Evolutionary conservation across 2,113 vertebrate genomes (phyloP), one percentile per base, ranked within the genome.

Genomic region (Chloroceryle aenea): DNA sequence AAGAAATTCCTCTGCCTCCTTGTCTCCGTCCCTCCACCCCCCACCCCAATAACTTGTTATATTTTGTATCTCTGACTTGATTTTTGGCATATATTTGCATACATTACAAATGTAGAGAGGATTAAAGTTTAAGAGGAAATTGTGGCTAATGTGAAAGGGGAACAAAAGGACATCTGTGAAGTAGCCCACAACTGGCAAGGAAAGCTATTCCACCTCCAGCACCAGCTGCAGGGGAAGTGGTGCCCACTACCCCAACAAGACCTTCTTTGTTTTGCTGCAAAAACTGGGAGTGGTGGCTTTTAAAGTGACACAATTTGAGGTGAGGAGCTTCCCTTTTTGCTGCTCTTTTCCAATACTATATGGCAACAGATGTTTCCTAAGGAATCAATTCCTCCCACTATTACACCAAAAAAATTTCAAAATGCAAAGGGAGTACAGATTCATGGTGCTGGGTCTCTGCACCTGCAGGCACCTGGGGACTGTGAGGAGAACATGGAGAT

Each of bases 161-260:
- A 97, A 98, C 97, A 98, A 98, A 98, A 97, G 97, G 97, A 97
- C 97, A 97, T 98, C 97, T 98, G 97, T 98, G 97, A 95, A 96
- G 91, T 96, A 96, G 95, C 90, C 96, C 97, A 97, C 97, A 97
- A 97, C 97, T 98, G 97, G 97, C 97, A 97, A 97, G 92, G 95
- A 96, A 96, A 97, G 92, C 96, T 96, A 96, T 97, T 97, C 97
- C 96, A 97, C 97, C 97, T 98, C 97, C 97, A 97, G 89, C 93
- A 96, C 97, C 97, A 98, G 97, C 97, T 98, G 97, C 97, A 97
- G 91, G 95, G 95, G 95, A 97, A 98, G 95, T 95, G 90, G 95
- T 97, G 95, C 96, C 97, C 95, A 91, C 95, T 94, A 89, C 93
- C 93, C 93, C 92, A 88, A 98, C 97, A 98, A 98, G 95, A 93